Base-by-base conservation (phyloP, 2,888 invertebrate genomes). In the Minunthozetes semirufus region DNA sequence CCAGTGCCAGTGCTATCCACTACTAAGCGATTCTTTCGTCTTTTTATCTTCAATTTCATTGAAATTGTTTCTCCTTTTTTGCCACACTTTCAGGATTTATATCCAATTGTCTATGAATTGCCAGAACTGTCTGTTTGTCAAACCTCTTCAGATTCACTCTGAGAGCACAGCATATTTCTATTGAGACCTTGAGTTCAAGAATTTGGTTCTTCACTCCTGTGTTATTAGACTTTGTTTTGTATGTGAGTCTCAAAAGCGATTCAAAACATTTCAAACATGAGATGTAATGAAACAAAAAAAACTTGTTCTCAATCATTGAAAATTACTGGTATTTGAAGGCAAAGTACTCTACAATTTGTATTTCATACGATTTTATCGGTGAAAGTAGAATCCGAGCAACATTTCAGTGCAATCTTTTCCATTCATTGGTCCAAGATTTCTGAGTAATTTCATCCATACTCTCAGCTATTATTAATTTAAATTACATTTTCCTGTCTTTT, bases 61-160 rank as follows among this genome's bases (percentile, higher is more conserved):
- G 8, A 56, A 56, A 56, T 56, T 56, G 56, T 56, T 56, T n/a
- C n/a, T n/a, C n/a, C n/a, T n/a, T 53, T 56, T 56, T 56, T 42
- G 42, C 42, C 63, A 63, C 63, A 63, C 63, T 8, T 63, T 33
- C 27, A 29, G 19, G 17, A 27, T 27, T 63, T 38, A 63, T 63
- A 29, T 29, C 29, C 13, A 56, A 56, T 50, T 56, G 25, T 56
- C 22, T 56, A 56, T 56, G 25, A 22, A 56, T 25, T 56, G 5
- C 8, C 5, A 4, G 63, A 33, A 38, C 38, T 63, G 63, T 63
- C 63, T 63, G 63, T 63, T 63, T 63, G 63, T 63, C 63, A 63
- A 42, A 63, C 63, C 38, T 38, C 33, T 63, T 63, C 63, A 63
- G 33, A n/a, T n/a, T n/a, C n/a, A n/a, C n/a, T n/a, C 33, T 5